Percentiles rank a stretch among this genome's conserved stretches.
Evolutionary conservation across 2,797 vertebrate genomes (phyloP).

Genomic region (Dipus sagitta): DNA sequence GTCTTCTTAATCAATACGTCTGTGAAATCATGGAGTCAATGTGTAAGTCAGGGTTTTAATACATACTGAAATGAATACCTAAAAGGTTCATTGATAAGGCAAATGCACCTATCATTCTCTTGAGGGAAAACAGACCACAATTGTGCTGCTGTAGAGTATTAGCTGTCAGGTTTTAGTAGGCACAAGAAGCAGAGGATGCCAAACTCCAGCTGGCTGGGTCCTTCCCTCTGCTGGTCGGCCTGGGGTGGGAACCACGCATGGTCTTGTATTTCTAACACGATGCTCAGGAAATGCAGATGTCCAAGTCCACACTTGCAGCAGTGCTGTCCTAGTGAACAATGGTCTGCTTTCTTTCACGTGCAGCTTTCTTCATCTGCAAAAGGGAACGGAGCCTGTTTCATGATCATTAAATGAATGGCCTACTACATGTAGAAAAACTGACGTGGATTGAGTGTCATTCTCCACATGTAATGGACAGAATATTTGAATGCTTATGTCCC

Average conservation of each 20-base stretch:
- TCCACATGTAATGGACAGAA: neutral
- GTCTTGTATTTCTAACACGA: neutral
- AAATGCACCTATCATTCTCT: neutral
- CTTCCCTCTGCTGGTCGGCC: neutral
- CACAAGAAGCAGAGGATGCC: neutral
- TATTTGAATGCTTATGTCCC: neutral
- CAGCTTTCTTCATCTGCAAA: neutral
- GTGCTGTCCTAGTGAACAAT: neutral
- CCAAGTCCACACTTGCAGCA: neutral
- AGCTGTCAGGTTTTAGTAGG: neutral
- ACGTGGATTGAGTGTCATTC: neutral
- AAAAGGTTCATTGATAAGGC: neutral
- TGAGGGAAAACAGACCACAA: neutral
- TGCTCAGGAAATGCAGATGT: neutral
- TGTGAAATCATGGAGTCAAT: constrained; percentile 45
- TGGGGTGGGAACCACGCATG: neutral
- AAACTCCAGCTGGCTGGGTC: neutral
- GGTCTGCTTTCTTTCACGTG: neutral
- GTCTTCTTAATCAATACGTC: constrained; percentile 2
- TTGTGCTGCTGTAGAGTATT: neutral
- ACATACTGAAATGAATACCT: constrained; percentile 4
- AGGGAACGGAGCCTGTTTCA: neutral
- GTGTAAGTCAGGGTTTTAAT: neutral
- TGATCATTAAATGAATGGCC: neutral
- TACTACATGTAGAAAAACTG: neutral